phyloP scores from a whole-genome alignment of 2,797 vertebrate species.

The Enteromius argenteus region DNA sequence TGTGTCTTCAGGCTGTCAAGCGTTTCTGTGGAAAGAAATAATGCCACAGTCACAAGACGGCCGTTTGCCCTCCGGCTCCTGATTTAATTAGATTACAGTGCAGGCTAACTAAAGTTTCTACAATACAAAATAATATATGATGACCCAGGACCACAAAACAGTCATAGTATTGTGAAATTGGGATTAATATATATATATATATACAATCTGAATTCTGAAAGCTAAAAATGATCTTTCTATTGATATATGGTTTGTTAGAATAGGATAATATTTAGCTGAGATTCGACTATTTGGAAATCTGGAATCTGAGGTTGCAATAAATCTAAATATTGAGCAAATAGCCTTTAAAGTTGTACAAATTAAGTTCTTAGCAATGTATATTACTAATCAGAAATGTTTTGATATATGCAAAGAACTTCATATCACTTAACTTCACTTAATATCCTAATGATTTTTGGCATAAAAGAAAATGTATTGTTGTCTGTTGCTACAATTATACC shows the following conservation, averaged over 20 bases:
- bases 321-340: background rate
- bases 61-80: conserved; percentile 30
- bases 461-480: background rate
- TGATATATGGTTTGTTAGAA: background rate
- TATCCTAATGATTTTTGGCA: background rate
- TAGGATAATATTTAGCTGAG: background rate
- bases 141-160: background rate
- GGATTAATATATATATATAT: background rate
- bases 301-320: background rate
- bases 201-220: background rate
- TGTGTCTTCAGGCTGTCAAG: conserved; percentile 11
- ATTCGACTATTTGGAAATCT: background rate
- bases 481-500: background rate
- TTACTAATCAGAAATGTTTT: no score
- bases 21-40: conserved; percentile 45
- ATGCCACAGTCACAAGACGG: conserved; percentile 43
- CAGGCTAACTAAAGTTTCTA: background rate
- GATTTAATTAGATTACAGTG: background rate
- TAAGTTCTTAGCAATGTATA: no score
- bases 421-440: background rate
- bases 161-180: background rate
- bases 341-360: background rate
- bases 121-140: conserved; percentile 7
- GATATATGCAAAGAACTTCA: no score
- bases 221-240: background rate